phyloP scores from a whole-genome alignment of 2,113 vertebrate species.

The Puffinus mauretanicus region DNA sequence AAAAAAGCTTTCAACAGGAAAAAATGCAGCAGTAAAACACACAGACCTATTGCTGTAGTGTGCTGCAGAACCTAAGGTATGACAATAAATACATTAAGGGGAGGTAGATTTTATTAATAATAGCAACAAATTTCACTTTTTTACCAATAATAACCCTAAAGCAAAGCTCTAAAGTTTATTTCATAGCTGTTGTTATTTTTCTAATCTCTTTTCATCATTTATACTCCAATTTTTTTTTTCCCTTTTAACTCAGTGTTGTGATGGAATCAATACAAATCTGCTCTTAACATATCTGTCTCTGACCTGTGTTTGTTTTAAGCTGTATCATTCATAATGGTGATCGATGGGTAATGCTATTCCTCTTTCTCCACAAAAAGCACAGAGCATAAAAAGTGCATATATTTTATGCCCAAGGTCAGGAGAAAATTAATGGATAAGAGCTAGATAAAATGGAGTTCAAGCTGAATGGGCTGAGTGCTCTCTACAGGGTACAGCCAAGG shows the following conservation, averaged over 20 bases:
- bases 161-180: slow-evolving; percentile 59
- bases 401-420: slow-evolving; percentile 85
- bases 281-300: slow-evolving; percentile 81
- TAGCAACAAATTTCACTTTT: slow-evolving; percentile 28
- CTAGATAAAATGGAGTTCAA: slow-evolving; percentile 88
- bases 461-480: slow-evolving; percentile 80
- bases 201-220: slow-evolving; percentile 74
- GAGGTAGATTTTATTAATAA: slow-evolving; percentile 44
- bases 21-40: background rate
- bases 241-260: slow-evolving; percentile 71
- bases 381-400: slow-evolving; percentile 77
- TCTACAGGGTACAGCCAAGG: slow-evolving; percentile 80
- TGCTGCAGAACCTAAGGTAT: background rate
- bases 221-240: slow-evolving; percentile 55
- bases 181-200: slow-evolving; percentile 56
- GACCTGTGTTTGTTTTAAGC: slow-evolving; percentile 82
- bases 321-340: slow-evolving; percentile 90
- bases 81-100: slow-evolving; percentile 43
- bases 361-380: slow-evolving; percentile 79
- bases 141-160: slow-evolving; percentile 44
- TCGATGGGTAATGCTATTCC: slow-evolving; percentile 83
- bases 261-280: slow-evolving; percentile 81
- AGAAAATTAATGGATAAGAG: slow-evolving; percentile 90
- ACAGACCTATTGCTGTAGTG: background rate
- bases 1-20: slow-evolving; percentile 61